phyloP scores from a whole-genome alignment of 2,888 invertebrate species.

The Archips xylosteana region DNA sequence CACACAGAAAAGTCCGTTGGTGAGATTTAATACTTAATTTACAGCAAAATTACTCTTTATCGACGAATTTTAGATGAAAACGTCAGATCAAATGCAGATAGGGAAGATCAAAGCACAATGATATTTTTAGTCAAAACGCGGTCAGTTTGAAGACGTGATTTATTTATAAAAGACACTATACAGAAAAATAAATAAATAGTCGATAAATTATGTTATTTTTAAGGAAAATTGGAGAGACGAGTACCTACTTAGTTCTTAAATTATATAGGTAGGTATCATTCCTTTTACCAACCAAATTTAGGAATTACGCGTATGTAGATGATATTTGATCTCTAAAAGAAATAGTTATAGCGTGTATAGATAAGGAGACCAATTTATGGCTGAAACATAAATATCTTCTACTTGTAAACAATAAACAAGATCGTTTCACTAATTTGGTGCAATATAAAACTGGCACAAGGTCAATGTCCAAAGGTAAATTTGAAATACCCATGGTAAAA shows the following conservation, averaged over 20 bases:
- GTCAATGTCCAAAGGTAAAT: too few relatives aligned
- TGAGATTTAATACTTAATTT: background rate
- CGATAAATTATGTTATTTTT: background rate
- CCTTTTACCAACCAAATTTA: too few relatives aligned
- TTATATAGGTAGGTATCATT: background rate
- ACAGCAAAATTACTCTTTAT: background rate
- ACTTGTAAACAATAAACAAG: too few relatives aligned
- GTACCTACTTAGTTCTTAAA: background rate
- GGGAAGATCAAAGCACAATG: background rate
- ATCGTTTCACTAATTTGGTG: too few relatives aligned
- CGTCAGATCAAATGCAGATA: slow-evolving; percentile 6
- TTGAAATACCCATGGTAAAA: too few relatives aligned
- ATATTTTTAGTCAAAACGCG: background rate
- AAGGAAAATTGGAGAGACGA: background rate
- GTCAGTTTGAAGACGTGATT: background rate
- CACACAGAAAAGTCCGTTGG: background rate
- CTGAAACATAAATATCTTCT: too few relatives aligned
- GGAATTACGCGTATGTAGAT: too few relatives aligned
- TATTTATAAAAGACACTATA: background rate
- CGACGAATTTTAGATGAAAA: background rate
- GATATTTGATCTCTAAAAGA: too few relatives aligned
- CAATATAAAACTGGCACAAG: too few relatives aligned
- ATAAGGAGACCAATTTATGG: too few relatives aligned
- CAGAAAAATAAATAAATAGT: background rate
- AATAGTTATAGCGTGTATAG: too few relatives aligned